These are phyloP conservation scores for Mesitornis unicolor DNA, from an alignment of 2,113 vertebrate species.

Conservation along the genomic window DNA sequence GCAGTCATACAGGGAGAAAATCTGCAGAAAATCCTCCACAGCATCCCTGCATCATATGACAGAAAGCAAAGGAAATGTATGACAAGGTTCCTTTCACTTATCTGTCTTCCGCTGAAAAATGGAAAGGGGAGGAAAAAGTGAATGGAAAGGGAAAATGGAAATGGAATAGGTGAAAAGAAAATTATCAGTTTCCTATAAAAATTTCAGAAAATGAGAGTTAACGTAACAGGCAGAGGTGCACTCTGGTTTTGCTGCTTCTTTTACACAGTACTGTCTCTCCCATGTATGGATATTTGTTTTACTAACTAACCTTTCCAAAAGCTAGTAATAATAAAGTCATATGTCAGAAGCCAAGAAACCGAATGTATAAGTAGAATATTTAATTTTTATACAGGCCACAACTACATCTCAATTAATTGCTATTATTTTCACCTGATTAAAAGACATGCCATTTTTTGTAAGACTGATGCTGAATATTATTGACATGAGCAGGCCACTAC, in stretches of 20 bases:
- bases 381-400: neutral
- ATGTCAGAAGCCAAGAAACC: neutral
- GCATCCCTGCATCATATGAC: neutral
- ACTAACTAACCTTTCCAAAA: neutral
- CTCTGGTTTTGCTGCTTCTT: neutral
- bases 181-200: neutral
- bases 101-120: neutral
- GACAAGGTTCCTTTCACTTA: neutral
- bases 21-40: fast-evolving
- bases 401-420: neutral
- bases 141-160: too few species aligned
- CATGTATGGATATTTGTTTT: neutral
- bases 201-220: neutral
- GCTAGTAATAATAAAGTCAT: neutral
- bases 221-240: neutral
- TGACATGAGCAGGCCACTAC: neutral
- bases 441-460: neutral
- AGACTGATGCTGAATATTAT: neutral
- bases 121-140: neutral
- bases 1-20: neutral
- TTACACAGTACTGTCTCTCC: neutral
- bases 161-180: too few species aligned
- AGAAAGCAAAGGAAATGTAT: neutral
- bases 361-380: neutral
- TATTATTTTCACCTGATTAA: neutral